A percentile compares a stretch with the other conserved stretches of the same genome.
These are phyloP conservation scores for Aporrectodea caliginosa DNA, from an alignment of 1,140 invertebrate species.

Conservation along the genomic window DNA sequence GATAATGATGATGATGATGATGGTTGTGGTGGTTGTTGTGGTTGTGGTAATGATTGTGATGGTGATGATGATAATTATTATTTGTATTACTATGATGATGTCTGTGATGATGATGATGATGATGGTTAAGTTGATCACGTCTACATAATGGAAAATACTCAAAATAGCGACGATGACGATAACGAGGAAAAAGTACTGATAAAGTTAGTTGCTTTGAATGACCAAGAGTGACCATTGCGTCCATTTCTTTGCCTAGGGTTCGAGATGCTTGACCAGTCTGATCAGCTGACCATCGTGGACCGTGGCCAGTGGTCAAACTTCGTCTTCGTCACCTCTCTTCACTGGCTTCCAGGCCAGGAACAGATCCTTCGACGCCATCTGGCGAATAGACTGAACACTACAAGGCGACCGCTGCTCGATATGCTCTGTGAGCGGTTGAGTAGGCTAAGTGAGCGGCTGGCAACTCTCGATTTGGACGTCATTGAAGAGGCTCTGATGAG, in stretches of 20 bases:
- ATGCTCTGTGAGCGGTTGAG: background rate
- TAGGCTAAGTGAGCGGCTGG: background rate
- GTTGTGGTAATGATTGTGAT: too few relatives aligned
- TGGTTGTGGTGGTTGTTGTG: too few relatives aligned
- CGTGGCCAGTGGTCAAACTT: background rate
- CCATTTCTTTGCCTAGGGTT: background rate
- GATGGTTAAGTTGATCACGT: too few relatives aligned
- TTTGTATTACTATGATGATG: too few relatives aligned
- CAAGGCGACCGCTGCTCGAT: background rate
- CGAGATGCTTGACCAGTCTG: background rate
- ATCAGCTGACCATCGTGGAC: background rate
- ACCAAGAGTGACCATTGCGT: background rate
- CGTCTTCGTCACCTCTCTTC: background rate
- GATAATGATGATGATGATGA: too few relatives aligned
- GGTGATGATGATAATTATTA: too few relatives aligned
- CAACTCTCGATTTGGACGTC: background rate
- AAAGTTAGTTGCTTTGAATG: background rate
- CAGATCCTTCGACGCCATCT: background rate
- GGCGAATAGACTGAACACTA: background rate
- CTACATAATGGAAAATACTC: too few relatives aligned
- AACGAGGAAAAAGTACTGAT: background rate
- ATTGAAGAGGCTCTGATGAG: background rate
- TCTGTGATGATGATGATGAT: too few relatives aligned
- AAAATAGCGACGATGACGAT: background rate
- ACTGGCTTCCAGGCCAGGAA: background rate